These are phyloP conservation scores for Cabera pusaria DNA, from an alignment of 2,888 invertebrate species.

Conservation along the genomic window DNA sequence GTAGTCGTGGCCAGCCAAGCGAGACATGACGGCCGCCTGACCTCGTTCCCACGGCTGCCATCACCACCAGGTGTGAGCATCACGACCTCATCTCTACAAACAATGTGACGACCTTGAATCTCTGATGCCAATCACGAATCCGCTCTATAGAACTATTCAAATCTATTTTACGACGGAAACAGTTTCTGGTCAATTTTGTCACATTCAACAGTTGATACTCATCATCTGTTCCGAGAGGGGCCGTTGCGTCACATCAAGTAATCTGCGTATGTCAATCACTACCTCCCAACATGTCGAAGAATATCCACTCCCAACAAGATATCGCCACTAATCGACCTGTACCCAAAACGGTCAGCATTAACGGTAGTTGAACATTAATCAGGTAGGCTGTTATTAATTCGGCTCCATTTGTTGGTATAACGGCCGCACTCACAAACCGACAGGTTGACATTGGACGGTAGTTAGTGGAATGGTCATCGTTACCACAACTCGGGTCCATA, in stretches of 20 bases:
- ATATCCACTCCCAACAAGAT: neutral
- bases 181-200: too few species aligned
- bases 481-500: too few species aligned
- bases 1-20: slow-evolving; percentile 59
- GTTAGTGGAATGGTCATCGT: slow-evolving; percentile 11
- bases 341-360: slow-evolving; percentile 7
- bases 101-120: slow-evolving; percentile 34
- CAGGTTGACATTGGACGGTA: slow-evolving; percentile 21
- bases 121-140: slow-evolving; percentile 9
- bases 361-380: slow-evolving; percentile 10
- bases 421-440: slow-evolving; percentile 25
- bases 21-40: slow-evolving; percentile 72
- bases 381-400: slow-evolving; percentile 25
- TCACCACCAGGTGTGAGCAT: slow-evolving; percentile 42
- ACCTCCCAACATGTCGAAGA: neutral
- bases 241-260: too few species aligned
- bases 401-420: slow-evolving; percentile 31
- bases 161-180: too few species aligned
- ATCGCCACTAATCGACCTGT: slow-evolving; percentile 16
- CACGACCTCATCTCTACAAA: slow-evolving; percentile 48
- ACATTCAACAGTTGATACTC: too few species aligned
- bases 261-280: slow-evolving; percentile 4
- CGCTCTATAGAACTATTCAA: neutral
- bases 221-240: too few species aligned
- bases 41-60: slow-evolving; percentile 72